Evolutionary conservation across 2,113 vertebrate species (phyloP).

Genomic region (Dinomys branickii): DNA sequence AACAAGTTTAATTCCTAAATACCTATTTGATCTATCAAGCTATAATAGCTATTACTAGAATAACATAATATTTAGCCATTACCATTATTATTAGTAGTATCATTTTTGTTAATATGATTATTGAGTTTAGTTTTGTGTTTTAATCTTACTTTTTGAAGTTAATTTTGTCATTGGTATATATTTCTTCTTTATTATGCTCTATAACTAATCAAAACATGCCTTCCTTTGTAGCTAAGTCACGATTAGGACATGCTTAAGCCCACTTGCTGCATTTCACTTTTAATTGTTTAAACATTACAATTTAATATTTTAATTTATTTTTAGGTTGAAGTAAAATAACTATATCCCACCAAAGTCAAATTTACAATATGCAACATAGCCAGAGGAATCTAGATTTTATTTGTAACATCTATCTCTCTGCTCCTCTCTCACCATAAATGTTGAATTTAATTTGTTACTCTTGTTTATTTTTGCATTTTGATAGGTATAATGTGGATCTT

Average conservation of each 20-base stretch:
- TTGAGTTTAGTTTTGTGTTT: neutral
- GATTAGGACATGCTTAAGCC: neutral
- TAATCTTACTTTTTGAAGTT: neutral
- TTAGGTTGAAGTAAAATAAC: neutral
- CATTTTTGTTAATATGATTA: neutral
- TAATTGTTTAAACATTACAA: neutral
- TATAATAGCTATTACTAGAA: neutral
- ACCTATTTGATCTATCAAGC: neutral
- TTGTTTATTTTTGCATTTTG: neutral
- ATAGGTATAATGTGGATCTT: neutral
- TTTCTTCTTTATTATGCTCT: neutral
- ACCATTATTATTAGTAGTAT: neutral
- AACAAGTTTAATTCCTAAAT: neutral
- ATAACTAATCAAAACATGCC: neutral
- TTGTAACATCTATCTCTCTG: neutral
- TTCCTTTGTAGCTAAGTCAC: neutral
- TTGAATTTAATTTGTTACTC: neutral
- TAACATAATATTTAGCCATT: neutral
- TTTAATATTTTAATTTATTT: neutral
- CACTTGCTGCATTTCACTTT: neutral
- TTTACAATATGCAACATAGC: slow-evolving; percentile 12
- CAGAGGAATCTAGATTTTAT: neutral
- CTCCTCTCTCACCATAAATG: neutral
- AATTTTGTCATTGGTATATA: neutral
- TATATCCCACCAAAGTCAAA: neutral